Conservation (phyloP, 2,113 vertebrate genomes). For the Pandion haliaetus region DNA sequence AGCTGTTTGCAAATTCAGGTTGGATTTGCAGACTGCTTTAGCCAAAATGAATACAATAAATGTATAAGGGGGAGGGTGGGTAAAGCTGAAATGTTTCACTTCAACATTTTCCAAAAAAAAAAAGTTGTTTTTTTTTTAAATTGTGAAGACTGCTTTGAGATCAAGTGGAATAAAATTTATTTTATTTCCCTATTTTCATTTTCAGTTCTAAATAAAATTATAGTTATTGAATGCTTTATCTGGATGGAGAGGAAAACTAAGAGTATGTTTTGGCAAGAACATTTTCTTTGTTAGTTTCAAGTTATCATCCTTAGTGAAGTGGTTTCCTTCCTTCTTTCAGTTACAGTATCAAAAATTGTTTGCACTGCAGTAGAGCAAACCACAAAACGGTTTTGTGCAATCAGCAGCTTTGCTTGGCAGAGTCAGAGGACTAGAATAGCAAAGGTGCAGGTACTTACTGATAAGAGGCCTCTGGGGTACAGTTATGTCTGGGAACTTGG, state of each 20-base stretch:
- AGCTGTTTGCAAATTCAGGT: background rate
- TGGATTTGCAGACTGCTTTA: background rate
- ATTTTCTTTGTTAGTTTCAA: background rate
- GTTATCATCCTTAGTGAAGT: background rate
- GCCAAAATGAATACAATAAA: background rate
- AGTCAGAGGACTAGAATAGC: background rate
- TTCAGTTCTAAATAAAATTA: background rate
- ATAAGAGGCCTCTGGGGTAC: background rate
- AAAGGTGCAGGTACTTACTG: background rate
- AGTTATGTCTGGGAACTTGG: background rate
- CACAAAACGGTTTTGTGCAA: background rate
- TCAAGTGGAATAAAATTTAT: background rate
- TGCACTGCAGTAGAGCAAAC: background rate
- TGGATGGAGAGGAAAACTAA: background rate
- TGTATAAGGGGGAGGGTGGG: background rate
- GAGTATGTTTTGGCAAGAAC: background rate
- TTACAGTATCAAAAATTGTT: background rate
- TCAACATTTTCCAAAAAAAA: background rate
- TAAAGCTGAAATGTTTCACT: background rate
- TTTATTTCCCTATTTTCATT: background rate
- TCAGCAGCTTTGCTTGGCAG: background rate
- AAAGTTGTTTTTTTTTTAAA: background rate
- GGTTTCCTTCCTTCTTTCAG: background rate
- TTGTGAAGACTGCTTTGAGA: background rate
- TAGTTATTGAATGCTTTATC: background rate